Evolutionary conservation across 2,113 vertebrate genomes (phyloP).

Genomic region (Tyto alba): DNA sequence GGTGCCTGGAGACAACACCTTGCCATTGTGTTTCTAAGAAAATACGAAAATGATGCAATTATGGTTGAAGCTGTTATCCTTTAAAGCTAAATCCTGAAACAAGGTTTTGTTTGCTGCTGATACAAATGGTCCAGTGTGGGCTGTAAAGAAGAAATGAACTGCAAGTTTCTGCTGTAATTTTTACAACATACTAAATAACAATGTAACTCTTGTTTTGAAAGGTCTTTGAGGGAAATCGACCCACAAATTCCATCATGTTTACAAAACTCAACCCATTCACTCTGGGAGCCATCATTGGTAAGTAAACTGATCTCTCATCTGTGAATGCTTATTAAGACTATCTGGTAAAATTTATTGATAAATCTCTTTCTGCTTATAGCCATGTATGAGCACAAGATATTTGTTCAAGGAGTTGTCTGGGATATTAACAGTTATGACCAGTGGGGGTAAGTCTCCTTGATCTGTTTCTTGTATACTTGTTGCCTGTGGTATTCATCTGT

Average conservation of each 20-base stretch:
- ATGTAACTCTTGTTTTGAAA: slow-evolving; percentile 44
- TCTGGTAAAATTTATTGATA: neutral
- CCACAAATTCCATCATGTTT: slow-evolving; percentile 93
- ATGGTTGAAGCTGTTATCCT: neutral
- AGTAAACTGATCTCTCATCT: slow-evolving; percentile 66
- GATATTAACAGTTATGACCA: slow-evolving; percentile 98
- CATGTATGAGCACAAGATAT: slow-evolving; percentile 99
- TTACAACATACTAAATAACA: neutral
- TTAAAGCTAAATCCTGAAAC: too few species aligned
- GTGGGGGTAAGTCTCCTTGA: slow-evolving; percentile 88
- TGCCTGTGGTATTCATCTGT: neutral
- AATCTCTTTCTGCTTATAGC: slow-evolving; percentile 67
- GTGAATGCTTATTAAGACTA: neutral
- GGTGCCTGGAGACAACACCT: neutral
- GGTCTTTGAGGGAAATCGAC: slow-evolving; percentile 97
- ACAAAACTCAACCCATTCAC: slow-evolving; percentile 89
- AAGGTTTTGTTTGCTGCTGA: neutral
- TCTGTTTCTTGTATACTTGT: neutral
- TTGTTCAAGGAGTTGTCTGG: slow-evolving; percentile 95
- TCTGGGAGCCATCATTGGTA: slow-evolving; percentile 89
- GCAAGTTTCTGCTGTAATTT: neutral
- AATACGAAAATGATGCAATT: accelerated
- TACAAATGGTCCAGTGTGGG: neutral
- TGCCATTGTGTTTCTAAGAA: neutral
- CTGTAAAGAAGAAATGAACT: neutral